Evolutionary conservation across 2,888 invertebrate genomes (phyloP).

Genomic region (Pteria penguin): DNA sequence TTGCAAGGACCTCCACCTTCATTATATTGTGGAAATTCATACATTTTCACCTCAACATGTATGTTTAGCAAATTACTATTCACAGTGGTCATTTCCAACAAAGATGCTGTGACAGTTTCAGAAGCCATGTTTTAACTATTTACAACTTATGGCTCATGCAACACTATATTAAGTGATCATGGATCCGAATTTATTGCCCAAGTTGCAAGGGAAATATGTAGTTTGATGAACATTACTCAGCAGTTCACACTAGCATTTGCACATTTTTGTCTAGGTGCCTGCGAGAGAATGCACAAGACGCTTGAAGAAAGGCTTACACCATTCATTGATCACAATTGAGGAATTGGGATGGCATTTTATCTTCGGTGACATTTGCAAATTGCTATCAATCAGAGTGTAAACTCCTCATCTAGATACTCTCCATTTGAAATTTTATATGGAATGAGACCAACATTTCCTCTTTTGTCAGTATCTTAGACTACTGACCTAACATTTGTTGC

Average conservation of each 20-base stretch:
- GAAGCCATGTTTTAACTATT: conserved; percentile 15
- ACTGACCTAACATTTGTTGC: neutral
- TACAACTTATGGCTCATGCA: conserved; percentile 36
- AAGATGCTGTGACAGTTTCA: conserved; percentile 10
- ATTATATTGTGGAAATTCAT: conserved; percentile 25
- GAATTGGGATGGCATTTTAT: neutral
- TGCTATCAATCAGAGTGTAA: neutral
- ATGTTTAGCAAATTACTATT: conserved; percentile 31
- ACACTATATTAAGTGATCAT: conserved; percentile 28
- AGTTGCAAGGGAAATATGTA: conserved; percentile 33
- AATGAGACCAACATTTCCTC: neutral
- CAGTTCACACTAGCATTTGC: conserved; percentile 35
- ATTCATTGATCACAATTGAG: conserved; percentile 6
- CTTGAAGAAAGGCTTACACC: conserved; percentile 29
- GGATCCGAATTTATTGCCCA: conserved; percentile 39
- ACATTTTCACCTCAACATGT: conserved; percentile 41
- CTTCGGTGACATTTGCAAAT: conserved; percentile 8
- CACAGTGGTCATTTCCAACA: neutral
- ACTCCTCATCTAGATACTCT: neutral
- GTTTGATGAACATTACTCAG: conserved; percentile 30
- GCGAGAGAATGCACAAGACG: conserved; percentile 38
- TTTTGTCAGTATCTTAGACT: neutral
- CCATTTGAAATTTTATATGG: neutral
- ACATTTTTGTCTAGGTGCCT: conserved; percentile 44
- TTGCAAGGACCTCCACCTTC: conserved; percentile 11